Evolutionary conservation across 2,113 vertebrate species (phyloP).

Genomic region (Parus major): DNA sequence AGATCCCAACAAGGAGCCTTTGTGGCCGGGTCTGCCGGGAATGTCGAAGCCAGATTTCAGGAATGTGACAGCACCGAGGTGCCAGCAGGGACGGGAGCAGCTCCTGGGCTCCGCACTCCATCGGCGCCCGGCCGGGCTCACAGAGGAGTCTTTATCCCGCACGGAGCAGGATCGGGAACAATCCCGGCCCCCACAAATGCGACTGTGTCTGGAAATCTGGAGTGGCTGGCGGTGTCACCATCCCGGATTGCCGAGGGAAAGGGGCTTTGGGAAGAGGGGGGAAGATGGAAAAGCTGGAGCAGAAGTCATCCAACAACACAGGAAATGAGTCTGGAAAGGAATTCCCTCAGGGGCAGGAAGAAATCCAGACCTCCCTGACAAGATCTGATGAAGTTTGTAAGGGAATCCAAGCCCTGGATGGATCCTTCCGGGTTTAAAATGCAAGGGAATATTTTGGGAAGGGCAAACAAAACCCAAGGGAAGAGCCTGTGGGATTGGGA

Average conservation of each 20-base stretch:
- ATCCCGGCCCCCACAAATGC: constrained; percentile 11
- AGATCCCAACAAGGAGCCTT: constrained; percentile 51
- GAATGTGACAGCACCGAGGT: constrained; percentile 39
- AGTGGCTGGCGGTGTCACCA: constrained; percentile 1
- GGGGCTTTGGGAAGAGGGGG: neutral
- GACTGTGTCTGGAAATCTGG: neutral
- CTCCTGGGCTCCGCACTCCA: neutral
- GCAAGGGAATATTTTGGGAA: neutral
- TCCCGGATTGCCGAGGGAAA: rapidly evolving
- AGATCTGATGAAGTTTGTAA: neutral
- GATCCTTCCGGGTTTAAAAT: neutral
- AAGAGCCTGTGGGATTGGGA: neutral
- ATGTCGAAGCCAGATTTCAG: constrained; percentile 45
- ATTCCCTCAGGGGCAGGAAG: neutral
- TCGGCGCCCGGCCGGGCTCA: neutral
- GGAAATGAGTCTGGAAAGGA: neutral
- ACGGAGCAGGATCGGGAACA: rapidly evolving
- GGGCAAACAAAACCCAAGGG: neutral
- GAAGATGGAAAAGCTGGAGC: neutral
- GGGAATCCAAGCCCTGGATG: neutral
- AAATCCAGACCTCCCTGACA: neutral
- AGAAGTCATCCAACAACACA: rapidly evolving
- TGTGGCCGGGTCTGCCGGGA: constrained; percentile 44
- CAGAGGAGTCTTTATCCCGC: constrained; percentile 32
- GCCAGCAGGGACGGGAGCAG: constrained; percentile 27